These are phyloP conservation scores for Lophura nycthemera DNA, from an alignment of 2,113 vertebrate genomes.

Conservation along the genomic window DNA sequence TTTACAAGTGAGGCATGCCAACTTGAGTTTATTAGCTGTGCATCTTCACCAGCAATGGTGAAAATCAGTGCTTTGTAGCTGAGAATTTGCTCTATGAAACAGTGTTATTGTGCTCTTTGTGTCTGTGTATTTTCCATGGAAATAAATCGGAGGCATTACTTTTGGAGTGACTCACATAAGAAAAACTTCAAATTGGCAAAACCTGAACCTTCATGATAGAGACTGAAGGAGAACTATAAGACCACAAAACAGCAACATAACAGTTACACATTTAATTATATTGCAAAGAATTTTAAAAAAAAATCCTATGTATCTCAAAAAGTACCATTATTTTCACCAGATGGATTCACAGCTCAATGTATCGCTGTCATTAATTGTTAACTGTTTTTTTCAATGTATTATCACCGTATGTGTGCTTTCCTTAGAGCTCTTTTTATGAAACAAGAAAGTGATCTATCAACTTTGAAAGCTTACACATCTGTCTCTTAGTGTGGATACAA, in stretches of 20 bases:
- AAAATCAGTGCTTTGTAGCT: not conserved
- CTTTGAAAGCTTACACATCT: not conserved
- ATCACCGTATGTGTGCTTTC: not conserved
- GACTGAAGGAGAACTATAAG: not conserved
- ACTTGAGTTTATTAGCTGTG: too few relatives aligned
- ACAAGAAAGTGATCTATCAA: constrained; percentile 40
- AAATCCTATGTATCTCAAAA: not conserved
- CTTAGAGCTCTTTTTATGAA: constrained; percentile 27
- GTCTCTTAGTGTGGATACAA: not conserved
- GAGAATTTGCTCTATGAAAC: too few relatives aligned
- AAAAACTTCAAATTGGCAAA: not conserved
- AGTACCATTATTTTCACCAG: constrained; percentile 7
- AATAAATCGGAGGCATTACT: too few relatives aligned
- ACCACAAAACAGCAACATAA: not conserved
- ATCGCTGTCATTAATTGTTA: constrained; percentile 21
- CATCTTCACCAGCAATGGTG: too few relatives aligned
- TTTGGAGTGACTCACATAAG: not conserved
- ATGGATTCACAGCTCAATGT: constrained; percentile 14
- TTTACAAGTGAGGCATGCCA: not conserved
- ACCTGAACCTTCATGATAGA: not conserved
- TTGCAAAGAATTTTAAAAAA: not conserved
- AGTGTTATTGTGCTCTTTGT: too few relatives aligned
- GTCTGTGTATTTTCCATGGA: too few relatives aligned
- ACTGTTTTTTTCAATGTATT: constrained; percentile 43
- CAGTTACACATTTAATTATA: not conserved